Evolutionary conservation across 2,888 invertebrate species (phyloP).

Genomic region (Rhorus exstirpatorius): DNA sequence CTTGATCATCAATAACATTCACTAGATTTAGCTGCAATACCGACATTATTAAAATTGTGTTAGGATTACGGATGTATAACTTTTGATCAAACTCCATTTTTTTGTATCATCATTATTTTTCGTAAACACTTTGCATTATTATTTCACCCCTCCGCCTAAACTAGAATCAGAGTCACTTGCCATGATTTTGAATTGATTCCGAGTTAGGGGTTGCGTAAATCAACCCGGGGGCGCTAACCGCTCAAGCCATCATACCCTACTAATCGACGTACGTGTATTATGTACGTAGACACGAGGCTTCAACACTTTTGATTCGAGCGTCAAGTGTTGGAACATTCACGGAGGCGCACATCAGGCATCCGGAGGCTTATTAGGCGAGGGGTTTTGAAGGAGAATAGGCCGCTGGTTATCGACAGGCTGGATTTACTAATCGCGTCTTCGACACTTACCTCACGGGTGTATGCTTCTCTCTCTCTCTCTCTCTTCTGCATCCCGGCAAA

Average conservation of each 20-base stretch:
- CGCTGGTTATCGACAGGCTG: slow-evolving; percentile 73
- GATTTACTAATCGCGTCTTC: slow-evolving; percentile 75
- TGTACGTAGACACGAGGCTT: neutral
- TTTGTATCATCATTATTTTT: too few species aligned
- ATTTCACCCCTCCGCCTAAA: neutral
- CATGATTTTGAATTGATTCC: neutral
- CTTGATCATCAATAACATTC: too few species aligned
- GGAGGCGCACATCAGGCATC: slow-evolving; percentile 35
- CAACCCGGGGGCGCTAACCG: neutral
- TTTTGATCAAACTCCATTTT: too few species aligned
- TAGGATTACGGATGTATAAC: too few species aligned
- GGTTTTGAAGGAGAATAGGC: slow-evolving; percentile 25
- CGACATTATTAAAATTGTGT: too few species aligned
- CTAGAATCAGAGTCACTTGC: neutral
- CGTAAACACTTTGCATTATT: neutral
- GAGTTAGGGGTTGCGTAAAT: neutral
- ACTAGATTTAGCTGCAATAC: too few species aligned
- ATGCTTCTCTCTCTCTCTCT: slow-evolving; percentile 29
- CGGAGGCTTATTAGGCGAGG: slow-evolving; percentile 38
- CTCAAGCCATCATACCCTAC: neutral
- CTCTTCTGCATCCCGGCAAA: slow-evolving; percentile 32
- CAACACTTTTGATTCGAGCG: slow-evolving; percentile 24
- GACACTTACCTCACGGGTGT: slow-evolving; percentile 65
- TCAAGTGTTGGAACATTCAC: slow-evolving; percentile 41
- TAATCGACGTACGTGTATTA: too few species aligned